Conservation (phyloP, 2,113 vertebrate species). For the Acinonyx jubatus region DNA sequence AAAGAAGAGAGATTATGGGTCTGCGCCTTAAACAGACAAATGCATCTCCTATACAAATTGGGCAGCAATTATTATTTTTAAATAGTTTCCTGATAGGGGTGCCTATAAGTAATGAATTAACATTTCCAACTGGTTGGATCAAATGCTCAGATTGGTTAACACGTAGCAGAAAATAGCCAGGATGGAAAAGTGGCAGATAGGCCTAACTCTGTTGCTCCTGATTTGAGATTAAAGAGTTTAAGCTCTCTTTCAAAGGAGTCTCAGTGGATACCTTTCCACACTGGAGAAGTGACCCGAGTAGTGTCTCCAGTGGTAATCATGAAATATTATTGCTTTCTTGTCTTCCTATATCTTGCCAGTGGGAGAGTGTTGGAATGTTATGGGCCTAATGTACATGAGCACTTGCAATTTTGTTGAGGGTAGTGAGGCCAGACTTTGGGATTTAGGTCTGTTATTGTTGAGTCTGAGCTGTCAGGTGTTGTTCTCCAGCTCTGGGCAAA, state of each 20-base stretch:
- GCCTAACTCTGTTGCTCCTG: background rate
- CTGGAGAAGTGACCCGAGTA: background rate
- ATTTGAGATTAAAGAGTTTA: background rate
- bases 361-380: background rate
- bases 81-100: background rate
- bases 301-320: background rate
- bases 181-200: background rate
- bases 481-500: background rate
- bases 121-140: background rate
- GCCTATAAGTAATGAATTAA: background rate
- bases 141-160: background rate
- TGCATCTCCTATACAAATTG: background rate
- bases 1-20: background rate
- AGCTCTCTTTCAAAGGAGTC: background rate
- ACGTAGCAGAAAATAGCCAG: background rate
- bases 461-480: background rate
- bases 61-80: background rate
- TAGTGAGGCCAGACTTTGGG: background rate
- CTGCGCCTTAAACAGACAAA: background rate
- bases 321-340: background rate
- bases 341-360: background rate
- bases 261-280: background rate
- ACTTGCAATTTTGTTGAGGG: background rate
- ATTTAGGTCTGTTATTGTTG: background rate
- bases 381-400: background rate